These are phyloP conservation scores for Tetranychus truncatus DNA, from an alignment of 2,888 invertebrate genomes.

Conservation along the genomic window DNA sequence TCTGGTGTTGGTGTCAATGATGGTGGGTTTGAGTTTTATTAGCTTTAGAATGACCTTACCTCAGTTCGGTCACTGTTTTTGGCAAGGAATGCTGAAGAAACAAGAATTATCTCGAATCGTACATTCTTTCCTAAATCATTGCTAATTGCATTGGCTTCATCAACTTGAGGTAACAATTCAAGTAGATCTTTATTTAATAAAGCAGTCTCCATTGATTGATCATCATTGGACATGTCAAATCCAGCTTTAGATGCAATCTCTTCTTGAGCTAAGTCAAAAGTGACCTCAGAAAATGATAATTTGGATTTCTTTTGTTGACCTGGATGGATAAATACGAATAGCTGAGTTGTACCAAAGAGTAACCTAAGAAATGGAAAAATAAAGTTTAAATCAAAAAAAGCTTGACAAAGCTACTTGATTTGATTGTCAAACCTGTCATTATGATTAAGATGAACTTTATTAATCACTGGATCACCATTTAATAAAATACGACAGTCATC, in stretches of 20 bases:
- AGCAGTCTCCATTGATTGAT: constrained; percentile 31
- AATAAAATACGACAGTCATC: constrained; percentile 34
- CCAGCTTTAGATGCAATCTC: constrained; percentile 38
- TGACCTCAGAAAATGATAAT: constrained; percentile 33
- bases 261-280: constrained; percentile 39
- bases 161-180: constrained; percentile 38
- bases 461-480: constrained; percentile 37
- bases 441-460: constrained; percentile 35
- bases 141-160: constrained; percentile 40
- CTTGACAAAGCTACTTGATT: not conserved
- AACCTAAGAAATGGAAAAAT: constrained; percentile 30
- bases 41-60: constrained; percentile 15
- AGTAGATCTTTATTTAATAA: constrained; percentile 39
- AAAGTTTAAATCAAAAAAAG: not conserved
- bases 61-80: constrained; percentile 28
- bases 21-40: not conserved
- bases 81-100: constrained; percentile 38
- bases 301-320: constrained; percentile 30
- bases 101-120: constrained; percentile 39
- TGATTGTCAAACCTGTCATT: constrained; percentile 36
- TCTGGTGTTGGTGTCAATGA: not conserved
- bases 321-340: constrained; percentile 40
- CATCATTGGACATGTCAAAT: constrained; percentile 27
- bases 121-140: constrained; percentile 38
- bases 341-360: constrained; percentile 40